Conservation (phyloP, 1,140 invertebrate species). For the Acromyrmex charruanus region DNA sequence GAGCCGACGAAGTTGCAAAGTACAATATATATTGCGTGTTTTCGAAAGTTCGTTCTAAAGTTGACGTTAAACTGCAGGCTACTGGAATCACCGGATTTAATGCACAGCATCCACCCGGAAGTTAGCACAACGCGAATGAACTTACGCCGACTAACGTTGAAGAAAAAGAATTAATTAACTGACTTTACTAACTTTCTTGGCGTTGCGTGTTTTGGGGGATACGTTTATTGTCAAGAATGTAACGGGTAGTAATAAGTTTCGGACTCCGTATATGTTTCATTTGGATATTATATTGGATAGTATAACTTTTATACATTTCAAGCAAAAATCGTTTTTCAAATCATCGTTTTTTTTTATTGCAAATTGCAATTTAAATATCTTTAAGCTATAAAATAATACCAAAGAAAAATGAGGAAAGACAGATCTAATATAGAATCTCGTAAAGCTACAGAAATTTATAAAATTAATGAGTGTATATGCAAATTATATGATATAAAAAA, state of each 20-base stretch:
- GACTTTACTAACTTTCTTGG: constrained; percentile 18
- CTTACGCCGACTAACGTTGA: constrained; percentile 31
- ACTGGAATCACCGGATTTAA: constrained; percentile 51
- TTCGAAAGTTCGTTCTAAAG: constrained; percentile 43
- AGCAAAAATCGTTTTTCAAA: background rate
- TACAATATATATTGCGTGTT: constrained; percentile 35
- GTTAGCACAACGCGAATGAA: constrained; percentile 25
- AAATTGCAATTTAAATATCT: background rate
- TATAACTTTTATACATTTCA: background rate
- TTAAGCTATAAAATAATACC: background rate
- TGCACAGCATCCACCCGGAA: constrained; percentile 31
- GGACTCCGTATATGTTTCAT: background rate
- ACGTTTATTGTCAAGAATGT: constrained; percentile 16
- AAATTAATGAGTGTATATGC: background rate
- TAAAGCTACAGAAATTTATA: background rate
- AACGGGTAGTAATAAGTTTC: background rate
- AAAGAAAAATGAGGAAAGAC: background rate
- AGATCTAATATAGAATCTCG: background rate
- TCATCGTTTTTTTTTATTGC: background rate
- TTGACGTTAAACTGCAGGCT: constrained; percentile 42
- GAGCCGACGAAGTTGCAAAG: constrained; percentile 22
- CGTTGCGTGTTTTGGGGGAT: constrained; percentile 1
- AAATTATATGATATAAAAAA: background rate
- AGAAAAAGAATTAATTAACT: constrained; percentile 58
- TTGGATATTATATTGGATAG: background rate